Evolutionary conservation across 2,888 invertebrate genomes (phyloP).

Genomic region (Yponomeuta plumbellus): DNA sequence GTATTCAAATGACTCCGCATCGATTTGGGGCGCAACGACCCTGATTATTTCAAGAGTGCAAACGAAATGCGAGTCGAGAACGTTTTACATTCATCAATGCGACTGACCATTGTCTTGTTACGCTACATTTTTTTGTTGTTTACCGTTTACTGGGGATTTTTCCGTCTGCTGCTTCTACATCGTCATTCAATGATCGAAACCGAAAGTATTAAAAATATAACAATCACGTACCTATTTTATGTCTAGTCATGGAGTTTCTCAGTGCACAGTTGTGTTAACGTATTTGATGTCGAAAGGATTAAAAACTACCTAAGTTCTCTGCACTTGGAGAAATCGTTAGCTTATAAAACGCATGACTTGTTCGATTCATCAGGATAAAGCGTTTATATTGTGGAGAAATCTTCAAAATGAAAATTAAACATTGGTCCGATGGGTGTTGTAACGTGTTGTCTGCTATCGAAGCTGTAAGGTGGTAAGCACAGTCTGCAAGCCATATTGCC

Average conservation of each 20-base stretch:
- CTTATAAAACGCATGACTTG: background rate
- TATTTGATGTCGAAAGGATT: conserved; percentile 31
- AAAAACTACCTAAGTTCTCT: background rate
- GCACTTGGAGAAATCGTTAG: background rate
- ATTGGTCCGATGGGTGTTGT: too few relatives aligned
- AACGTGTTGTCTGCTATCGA: too few relatives aligned
- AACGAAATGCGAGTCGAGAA: conserved; percentile 21
- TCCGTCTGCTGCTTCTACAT: background rate
- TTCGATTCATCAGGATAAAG: too few relatives aligned
- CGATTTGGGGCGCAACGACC: conserved; percentile 36
- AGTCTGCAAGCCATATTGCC: background rate
- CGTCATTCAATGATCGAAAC: conserved; percentile 38
- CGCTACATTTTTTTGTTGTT: conserved; percentile 8
- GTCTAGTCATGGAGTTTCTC: conserved; percentile 57
- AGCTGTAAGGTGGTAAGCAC: background rate
- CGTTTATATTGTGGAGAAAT: too few relatives aligned
- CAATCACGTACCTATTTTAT: conserved; percentile 50
- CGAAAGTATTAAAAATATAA: conserved; percentile 57
- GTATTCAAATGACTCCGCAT: conserved; percentile 61
- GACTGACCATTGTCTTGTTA: conserved; percentile 12
- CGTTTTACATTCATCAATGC: conserved; percentile 14
- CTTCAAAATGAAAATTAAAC: too few relatives aligned
- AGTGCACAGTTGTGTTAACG: conserved; percentile 54
- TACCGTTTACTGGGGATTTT: background rate
- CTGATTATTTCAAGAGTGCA: conserved; percentile 24